These are phyloP conservation scores for Phyllostomus hastatus DNA, from an alignment of 2,113 vertebrate genomes.

Conservation along the genomic window DNA sequence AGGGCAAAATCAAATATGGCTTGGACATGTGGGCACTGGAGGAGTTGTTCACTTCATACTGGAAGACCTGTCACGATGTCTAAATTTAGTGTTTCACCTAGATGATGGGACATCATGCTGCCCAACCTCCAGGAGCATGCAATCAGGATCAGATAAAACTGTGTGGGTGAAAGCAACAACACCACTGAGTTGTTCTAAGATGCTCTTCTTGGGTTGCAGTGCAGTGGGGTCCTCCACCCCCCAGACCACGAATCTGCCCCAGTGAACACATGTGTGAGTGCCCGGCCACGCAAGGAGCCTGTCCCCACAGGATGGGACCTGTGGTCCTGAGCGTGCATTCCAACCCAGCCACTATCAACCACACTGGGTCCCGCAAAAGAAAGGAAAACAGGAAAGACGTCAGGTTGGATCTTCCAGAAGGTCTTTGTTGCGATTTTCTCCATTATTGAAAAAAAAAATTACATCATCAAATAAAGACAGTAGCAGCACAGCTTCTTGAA, in stretches of 20 bases:
- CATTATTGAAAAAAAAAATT: conserved; percentile 79
- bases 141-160: neutral
- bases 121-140: neutral
- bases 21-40: neutral
- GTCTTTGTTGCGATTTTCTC: conserved; percentile 81
- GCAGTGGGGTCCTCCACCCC: neutral
- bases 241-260: neutral
- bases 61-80: neutral
- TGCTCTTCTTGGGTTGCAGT: neutral
- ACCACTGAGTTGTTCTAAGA: neutral
- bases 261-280: rapidly evolving
- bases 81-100: neutral
- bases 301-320: neutral
- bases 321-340: neutral
- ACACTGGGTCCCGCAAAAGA: neutral
- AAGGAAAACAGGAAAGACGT: conserved; percentile 59
- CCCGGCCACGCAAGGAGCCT: neutral
- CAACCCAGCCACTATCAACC: neutral
- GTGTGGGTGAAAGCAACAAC: neutral
- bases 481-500: conserved; percentile 82
- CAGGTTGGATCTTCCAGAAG: conserved; percentile 71
- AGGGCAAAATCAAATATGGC: neutral
- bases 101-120: neutral
- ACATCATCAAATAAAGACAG: conserved; percentile 79
- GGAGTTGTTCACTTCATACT: too few relatives aligned